Conservation (phyloP, 2,113 vertebrate genomes). For the Ascaphus truei region DNA sequence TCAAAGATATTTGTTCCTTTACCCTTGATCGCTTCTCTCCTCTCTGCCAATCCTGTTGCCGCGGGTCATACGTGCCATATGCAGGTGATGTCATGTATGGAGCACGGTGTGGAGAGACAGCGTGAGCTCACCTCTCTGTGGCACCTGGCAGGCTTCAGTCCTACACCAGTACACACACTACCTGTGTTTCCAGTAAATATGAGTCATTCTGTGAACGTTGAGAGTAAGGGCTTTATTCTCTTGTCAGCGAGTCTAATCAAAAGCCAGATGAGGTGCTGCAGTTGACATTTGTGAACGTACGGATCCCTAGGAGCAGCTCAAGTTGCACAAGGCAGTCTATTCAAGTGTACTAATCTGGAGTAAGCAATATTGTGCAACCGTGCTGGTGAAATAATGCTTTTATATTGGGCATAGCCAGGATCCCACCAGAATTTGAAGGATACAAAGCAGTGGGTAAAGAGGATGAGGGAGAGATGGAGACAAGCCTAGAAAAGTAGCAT, state of each 20-base stretch:
- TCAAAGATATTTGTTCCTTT: too few relatives aligned
- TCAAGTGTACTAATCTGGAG: too few relatives aligned
- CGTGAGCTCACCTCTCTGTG: neutral
- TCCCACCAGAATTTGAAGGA: too few relatives aligned
- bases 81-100: neutral
- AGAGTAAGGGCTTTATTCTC: neutral
- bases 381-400: too few relatives aligned
- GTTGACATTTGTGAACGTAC: neutral
- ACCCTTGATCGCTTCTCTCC: neutral
- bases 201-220: neutral
- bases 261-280: neutral
- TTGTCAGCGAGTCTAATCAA: neutral
- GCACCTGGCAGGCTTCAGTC: constrained; percentile 14
- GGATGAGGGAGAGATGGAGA: too few relatives aligned
- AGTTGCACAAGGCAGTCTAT: neutral
- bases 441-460: too few relatives aligned
- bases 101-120: neutral
- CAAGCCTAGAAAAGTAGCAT: too few relatives aligned
- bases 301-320: neutral
- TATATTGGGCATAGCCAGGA: too few relatives aligned
- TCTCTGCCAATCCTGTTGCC: neutral
- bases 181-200: constrained; percentile 13
- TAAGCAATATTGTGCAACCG: too few relatives aligned
- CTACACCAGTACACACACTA: neutral
- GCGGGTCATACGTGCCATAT: constrained; percentile 7